phyloP scores from a whole-genome alignment of 2,888 invertebrate species.

The Rhaphigaster nebulosa region DNA sequence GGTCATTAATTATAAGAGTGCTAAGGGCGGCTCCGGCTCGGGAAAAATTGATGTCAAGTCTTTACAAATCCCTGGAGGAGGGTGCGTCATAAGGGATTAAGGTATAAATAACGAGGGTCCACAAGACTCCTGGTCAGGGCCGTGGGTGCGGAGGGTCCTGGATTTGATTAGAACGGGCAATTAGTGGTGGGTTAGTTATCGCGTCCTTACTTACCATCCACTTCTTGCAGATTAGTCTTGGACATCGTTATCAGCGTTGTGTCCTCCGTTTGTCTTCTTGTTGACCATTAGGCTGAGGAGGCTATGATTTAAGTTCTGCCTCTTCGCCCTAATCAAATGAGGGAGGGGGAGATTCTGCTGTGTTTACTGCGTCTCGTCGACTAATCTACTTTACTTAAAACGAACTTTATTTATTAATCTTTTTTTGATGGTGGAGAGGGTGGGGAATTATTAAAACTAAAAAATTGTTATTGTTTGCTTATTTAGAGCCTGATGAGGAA shows the following conservation, averaged over 20 bases:
- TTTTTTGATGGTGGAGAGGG: too few relatives aligned
- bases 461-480: too few relatives aligned
- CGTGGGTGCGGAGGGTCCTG: not conserved
- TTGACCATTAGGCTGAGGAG: not conserved
- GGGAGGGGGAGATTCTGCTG: not conserved
- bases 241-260: not conserved
- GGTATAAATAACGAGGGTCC: slow-evolving; percentile 57
- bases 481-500: too few relatives aligned
- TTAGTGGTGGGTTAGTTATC: slow-evolving; percentile 13
- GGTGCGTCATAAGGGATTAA: slow-evolving; percentile 57
- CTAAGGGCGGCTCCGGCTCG: slow-evolving; percentile 1
- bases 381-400: too few relatives aligned
- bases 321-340: not conserved
- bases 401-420: too few relatives aligned
- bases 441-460: too few relatives aligned
- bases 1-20: slow-evolving; percentile 52
- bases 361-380: not conserved
- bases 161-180: slow-evolving; percentile 33
- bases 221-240: slow-evolving; percentile 35
- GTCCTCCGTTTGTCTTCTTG: not conserved
- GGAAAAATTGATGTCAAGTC: slow-evolving; percentile 55
- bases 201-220: not conserved
- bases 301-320: not conserved
- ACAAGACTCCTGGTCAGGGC: not conserved
- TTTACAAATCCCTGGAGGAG: slow-evolving; percentile 31